Conservation (phyloP, 2,888 invertebrate species). For the Hemithea aestivaria region DNA sequence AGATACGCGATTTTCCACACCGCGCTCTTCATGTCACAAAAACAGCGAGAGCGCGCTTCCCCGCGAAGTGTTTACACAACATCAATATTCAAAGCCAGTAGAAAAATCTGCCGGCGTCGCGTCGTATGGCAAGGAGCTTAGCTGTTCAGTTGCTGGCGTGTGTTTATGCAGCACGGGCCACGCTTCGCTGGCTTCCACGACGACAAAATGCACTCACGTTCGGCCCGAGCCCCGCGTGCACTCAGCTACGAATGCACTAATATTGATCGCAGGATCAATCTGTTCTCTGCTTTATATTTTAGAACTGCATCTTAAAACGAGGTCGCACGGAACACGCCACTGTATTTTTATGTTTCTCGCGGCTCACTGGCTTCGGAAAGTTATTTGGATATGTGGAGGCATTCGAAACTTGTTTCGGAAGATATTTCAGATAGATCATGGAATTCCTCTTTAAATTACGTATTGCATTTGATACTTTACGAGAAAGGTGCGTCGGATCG, state of each 20-base stretch:
- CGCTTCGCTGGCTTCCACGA: slow-evolving; percentile 64
- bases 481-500: slow-evolving; percentile 19
- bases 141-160: slow-evolving; percentile 49
- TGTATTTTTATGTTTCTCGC: slow-evolving; percentile 21
- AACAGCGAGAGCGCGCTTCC: slow-evolving; percentile 29
- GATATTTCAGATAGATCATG: too few species aligned
- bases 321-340: slow-evolving; percentile 22
- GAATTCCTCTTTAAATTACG: too few species aligned
- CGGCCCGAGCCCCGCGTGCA: slow-evolving; percentile 48
- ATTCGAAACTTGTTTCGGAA: not conserved
- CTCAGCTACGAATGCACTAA: slow-evolving; percentile 60
- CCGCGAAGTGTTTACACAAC: slow-evolving; percentile 46
- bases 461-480: too few species aligned
- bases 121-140: slow-evolving; percentile 37
- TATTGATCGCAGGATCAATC: slow-evolving; percentile 58
- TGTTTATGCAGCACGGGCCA: slow-evolving; percentile 57
- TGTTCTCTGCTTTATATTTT: slow-evolving; percentile 33
- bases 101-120: slow-evolving; percentile 51
- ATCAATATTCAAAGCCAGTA: slow-evolving; percentile 64
- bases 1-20: slow-evolving; percentile 28
- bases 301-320: slow-evolving; percentile 25
- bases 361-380: slow-evolving; percentile 21
- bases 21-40: slow-evolving; percentile 33
- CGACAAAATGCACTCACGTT: slow-evolving; percentile 76
- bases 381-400: slow-evolving; percentile 12